Evolutionary conservation across 1,140 invertebrate genomes (phyloP).

Genomic region (Diachasmimorpha longicaudata): DNA sequence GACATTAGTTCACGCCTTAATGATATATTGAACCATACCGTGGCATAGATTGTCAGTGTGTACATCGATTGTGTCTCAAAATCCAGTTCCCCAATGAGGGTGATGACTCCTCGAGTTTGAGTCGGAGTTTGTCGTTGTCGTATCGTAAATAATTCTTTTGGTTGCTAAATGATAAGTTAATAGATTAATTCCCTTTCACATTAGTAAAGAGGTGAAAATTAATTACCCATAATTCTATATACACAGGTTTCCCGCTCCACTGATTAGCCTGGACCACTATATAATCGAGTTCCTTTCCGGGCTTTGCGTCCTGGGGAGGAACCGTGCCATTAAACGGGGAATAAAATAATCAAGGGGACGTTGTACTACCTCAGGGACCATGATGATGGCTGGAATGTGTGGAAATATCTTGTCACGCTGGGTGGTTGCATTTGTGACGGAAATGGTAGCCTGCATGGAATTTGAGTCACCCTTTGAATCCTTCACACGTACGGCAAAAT

Average conservation of each 20-base stretch:
- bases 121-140: conserved; percentile 75
- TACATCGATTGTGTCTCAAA: conserved; percentile 87
- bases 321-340: neutral
- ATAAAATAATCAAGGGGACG: neutral
- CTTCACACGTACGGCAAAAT: conserved; percentile 78
- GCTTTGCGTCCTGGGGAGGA: conserved; percentile 71
- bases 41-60: conserved; percentile 79
- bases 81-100: conserved; percentile 76
- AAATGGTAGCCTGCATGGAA: conserved; percentile 80
- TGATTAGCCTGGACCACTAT: conserved; percentile 80
- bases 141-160: conserved; percentile 72
- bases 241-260: conserved; percentile 75
- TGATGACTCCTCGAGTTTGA: conserved; percentile 78
- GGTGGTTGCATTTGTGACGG: conserved; percentile 81
- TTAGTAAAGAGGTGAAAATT: too few species aligned
- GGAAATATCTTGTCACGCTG: conserved; percentile 81
- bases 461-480: conserved; percentile 80
- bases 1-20: too few species aligned
- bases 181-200: neutral
- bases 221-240: conserved; percentile 79
- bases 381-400: conserved; percentile 79
- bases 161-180: conserved; percentile 49
- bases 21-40: too few species aligned
- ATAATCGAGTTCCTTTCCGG: conserved; percentile 81
- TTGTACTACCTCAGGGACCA: conserved; percentile 77